These are phyloP conservation scores for Cottoperca gobio DNA, from an alignment of 2,797 vertebrate genomes.

Conservation along the genomic window DNA sequence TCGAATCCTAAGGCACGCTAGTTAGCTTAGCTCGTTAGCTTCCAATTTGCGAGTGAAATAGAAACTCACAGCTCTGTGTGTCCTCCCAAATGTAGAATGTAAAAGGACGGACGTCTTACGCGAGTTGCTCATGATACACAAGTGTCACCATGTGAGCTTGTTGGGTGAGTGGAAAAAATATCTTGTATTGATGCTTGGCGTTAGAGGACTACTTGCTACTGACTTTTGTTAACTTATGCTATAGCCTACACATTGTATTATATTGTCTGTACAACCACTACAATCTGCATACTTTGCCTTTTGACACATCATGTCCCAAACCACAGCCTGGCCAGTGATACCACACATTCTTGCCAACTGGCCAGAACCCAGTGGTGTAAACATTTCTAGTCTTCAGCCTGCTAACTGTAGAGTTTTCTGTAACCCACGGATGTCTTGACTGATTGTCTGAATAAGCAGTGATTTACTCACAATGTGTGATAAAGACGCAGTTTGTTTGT, in stretches of 20 bases:
- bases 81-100: background rate
- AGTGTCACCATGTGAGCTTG: background rate
- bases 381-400: background rate
- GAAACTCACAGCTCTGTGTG: background rate
- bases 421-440: background rate
- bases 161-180: background rate
- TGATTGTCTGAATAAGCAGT: slow-evolving; percentile 32
- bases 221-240: too few relatives aligned
- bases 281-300: background rate
- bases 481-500: slow-evolving; percentile 31
- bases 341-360: slow-evolving; percentile 1
- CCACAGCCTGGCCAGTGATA: background rate
- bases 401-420: slow-evolving; percentile 8
- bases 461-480: slow-evolving; percentile 20
- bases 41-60: background rate
- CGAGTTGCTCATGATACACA: background rate
- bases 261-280: background rate
- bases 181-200: background rate
- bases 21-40: background rate
- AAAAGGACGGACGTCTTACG: background rate
- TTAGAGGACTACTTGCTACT: too few relatives aligned
- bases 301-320: background rate
- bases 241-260: too few relatives aligned
- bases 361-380: slow-evolving; percentile 11
- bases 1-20: background rate